phyloP scores from a whole-genome alignment of 2,797 vertebrate genomes.

The Hydrocynus forskahlii region DNA sequence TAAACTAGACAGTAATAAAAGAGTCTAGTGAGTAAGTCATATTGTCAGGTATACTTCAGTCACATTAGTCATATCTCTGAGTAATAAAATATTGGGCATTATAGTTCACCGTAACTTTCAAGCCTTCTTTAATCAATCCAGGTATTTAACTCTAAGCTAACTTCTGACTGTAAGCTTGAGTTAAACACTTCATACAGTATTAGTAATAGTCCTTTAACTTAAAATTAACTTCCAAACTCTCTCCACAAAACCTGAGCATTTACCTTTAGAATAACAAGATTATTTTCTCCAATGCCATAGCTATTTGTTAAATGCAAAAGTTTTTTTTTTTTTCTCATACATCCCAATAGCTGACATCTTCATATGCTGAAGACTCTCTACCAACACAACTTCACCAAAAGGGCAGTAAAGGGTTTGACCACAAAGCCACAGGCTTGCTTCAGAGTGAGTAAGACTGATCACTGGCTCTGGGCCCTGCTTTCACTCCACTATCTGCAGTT shows the following conservation, averaged over 20 bases:
- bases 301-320: not conserved
- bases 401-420: slow-evolving; percentile 59
- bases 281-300: not conserved
- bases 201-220: not conserved
- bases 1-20: not conserved
- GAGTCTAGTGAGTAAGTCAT: not conserved
- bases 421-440: slow-evolving; percentile 67
- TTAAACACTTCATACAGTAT: not conserved
- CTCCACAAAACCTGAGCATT: not conserved
- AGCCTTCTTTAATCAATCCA: not conserved
- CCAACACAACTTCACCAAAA: slow-evolving; percentile 28
- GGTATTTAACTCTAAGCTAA: not conserved
- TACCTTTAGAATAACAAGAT: not conserved
- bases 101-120: not conserved
- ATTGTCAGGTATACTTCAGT: not conserved
- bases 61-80: not conserved
- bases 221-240: not conserved
- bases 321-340: not conserved
- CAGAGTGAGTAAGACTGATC: slow-evolving; percentile 64
- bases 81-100: not conserved
- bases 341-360: slow-evolving; percentile 14
- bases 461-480: slow-evolving; percentile 53
- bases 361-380: slow-evolving; percentile 20
- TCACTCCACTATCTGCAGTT: slow-evolving; percentile 58
- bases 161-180: not conserved